These are phyloP conservation scores for Hyposoter didymator DNA, from an alignment of 2,888 invertebrate genomes.

Conservation along the genomic window DNA sequence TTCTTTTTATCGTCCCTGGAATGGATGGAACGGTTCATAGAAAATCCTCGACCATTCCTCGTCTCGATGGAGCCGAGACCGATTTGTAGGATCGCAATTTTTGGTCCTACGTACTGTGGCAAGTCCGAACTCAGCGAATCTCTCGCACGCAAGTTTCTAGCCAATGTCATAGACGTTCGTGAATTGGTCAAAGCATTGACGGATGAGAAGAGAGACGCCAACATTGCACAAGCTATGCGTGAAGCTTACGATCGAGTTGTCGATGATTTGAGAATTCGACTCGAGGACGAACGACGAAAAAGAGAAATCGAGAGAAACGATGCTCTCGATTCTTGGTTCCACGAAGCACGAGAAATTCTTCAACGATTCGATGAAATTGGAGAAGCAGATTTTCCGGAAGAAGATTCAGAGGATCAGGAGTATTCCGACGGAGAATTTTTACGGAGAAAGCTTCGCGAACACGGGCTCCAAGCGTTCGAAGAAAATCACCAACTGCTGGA, in stretches of 20 bases:
- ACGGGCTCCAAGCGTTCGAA: constrained; percentile 79
- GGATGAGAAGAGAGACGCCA: constrained; percentile 67
- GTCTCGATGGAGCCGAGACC: constrained; percentile 86
- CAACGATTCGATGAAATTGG: constrained; percentile 61
- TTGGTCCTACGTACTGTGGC: constrained; percentile 87
- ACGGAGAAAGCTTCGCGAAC: constrained; percentile 66
- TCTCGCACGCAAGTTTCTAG: constrained; percentile 86
- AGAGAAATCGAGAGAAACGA: constrained; percentile 83
- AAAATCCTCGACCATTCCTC: constrained; percentile 88
- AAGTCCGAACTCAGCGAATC: constrained; percentile 86
- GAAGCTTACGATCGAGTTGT: constrained; percentile 75
- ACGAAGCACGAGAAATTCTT: constrained; percentile 68
- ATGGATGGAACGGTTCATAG: constrained; percentile 85
- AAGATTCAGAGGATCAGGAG: not conserved
- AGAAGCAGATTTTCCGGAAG: not conserved
- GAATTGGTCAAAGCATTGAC: constrained; percentile 73
- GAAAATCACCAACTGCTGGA: constrained; percentile 81
- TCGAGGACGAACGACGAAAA: constrained; percentile 81
- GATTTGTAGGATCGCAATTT: constrained; percentile 86
- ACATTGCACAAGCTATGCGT: constrained; percentile 73
- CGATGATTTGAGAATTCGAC: constrained; percentile 63
- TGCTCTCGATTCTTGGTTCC: constrained; percentile 84
- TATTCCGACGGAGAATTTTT: constrained; percentile 76
- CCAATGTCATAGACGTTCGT: constrained; percentile 84
- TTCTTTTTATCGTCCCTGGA: constrained; percentile 86